A percentile compares a stretch with the other conserved stretches of the same genome.
These are phyloP conservation scores for Holacanthella duospinosa DNA, from an alignment of 2,888 invertebrate species.

Conservation along the genomic window DNA sequence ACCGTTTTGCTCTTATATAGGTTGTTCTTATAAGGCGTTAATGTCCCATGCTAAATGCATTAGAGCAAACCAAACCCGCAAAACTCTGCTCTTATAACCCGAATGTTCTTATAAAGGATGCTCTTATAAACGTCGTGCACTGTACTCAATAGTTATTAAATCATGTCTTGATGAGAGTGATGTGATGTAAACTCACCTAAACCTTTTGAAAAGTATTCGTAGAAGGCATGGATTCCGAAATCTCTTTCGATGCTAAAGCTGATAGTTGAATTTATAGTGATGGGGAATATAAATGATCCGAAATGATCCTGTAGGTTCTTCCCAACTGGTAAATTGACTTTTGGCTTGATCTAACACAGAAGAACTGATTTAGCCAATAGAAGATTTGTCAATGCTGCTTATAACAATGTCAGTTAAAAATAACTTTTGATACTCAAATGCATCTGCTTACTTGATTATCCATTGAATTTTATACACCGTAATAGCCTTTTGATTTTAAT, in stretches of 20 bases:
- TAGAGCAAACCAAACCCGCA: too few species aligned
- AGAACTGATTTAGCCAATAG: too few species aligned
- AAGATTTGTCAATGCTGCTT: too few species aligned
- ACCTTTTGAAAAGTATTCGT: constrained; percentile 24
- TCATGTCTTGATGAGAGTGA: not conserved
- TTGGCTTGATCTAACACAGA: constrained; percentile 22
- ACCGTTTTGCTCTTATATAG: too few species aligned
- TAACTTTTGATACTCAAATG: not conserved
- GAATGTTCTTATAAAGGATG: too few species aligned
- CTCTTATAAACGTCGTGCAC: too few species aligned
- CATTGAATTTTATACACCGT: too few species aligned
- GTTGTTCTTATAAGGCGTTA: too few species aligned
- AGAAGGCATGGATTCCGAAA: constrained; percentile 16
- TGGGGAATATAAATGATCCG: constrained; percentile 13
- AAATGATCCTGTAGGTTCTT: constrained; percentile 24
- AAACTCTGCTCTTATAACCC: too few species aligned
- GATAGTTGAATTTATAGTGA: constrained; percentile 18
- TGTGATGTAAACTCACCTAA: constrained; percentile 18
- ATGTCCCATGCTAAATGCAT: too few species aligned
- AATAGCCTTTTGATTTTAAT: too few species aligned
- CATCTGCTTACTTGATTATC: too few species aligned
- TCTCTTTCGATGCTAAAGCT: constrained; percentile 28
- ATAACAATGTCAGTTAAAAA: not conserved
- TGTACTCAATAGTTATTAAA: not conserved
- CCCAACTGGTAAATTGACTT: constrained; percentile 18